Percentiles rank a stretch among this genome's conserved stretches.
Evolutionary conservation across 37 sponge, comb jelly and placozoan species (phyloP).

Genomic region (Geodia barretti): DNA sequence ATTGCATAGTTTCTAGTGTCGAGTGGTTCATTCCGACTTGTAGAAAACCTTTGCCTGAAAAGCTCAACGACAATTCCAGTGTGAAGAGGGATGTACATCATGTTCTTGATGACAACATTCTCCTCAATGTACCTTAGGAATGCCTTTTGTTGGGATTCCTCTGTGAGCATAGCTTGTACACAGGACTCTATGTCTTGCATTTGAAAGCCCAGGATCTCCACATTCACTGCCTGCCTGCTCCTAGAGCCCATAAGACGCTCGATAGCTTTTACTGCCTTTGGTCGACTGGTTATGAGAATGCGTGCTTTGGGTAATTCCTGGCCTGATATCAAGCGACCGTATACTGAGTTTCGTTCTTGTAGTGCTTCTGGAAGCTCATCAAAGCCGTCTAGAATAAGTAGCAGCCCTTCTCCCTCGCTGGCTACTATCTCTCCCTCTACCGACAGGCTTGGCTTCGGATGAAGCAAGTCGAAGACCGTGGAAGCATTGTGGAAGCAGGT

Average conservation of each 20-base stretch:
- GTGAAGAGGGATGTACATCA: conserved; percentile 56
- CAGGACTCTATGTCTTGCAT: conserved; percentile 13
- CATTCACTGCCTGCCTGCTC: not conserved
- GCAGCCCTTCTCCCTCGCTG: conserved; percentile 21
- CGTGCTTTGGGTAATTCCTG: conserved; percentile 1
- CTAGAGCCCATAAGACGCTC: not conserved
- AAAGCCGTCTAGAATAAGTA: conserved; percentile 47
- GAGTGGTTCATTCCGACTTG: not conserved
- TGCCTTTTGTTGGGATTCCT: not conserved
- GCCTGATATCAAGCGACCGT: not conserved
- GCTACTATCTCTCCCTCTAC: not conserved
- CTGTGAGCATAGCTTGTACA: conserved; percentile 8
- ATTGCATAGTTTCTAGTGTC: not conserved
- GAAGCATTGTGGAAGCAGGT: not conserved
- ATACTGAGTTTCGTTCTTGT: not conserved
- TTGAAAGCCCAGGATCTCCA: conserved; percentile 43
- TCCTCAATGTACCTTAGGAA: conserved; percentile 23
- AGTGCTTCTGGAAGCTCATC: conserved; percentile 43
- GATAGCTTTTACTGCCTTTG: conserved; percentile 26
- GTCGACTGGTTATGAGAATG: conserved; percentile 26
- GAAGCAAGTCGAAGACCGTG: not conserved
- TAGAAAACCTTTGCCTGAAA: not conserved
- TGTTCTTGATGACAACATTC: conserved; percentile 34
- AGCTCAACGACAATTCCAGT: conserved; percentile 36
- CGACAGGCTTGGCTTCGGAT: not conserved